Percentiles rank a stretch among this genome's conserved stretches.
phyloP scores from a whole-genome alignment of 2,797 vertebrate species.

The Loris lydekkerianus region DNA sequence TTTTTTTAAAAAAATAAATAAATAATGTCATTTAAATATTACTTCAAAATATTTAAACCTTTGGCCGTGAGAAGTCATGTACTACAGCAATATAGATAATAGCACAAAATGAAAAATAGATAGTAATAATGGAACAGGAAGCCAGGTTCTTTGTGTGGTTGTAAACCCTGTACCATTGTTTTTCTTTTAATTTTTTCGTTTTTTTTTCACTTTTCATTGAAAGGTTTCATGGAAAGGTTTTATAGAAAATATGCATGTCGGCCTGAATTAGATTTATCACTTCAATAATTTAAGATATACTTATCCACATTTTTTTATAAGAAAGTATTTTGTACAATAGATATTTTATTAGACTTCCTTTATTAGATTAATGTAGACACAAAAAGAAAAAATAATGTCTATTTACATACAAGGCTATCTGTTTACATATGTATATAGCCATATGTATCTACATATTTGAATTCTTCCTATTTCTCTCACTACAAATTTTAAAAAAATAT shows the following conservation, averaged over 20 bases:
- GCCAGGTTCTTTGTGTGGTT: neutral
- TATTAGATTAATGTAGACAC: neutral
- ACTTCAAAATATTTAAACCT: neutral
- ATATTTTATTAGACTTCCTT: neutral
- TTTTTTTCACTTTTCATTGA: neutral
- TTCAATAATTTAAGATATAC: neutral
- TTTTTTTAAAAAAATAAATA: too few relatives aligned
- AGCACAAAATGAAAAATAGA: neutral
- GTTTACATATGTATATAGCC: neutral
- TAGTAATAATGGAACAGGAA: neutral
- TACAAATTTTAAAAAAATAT: constrained; percentile 46
- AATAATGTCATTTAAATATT: neutral
- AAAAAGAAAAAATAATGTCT: neutral
- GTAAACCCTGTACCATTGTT: neutral
- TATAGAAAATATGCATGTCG: neutral
- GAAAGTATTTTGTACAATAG: neutral
- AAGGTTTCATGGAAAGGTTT: neutral
- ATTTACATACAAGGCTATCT: neutral
- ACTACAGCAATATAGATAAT: neutral
- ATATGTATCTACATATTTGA: neutral
- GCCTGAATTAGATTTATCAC: neutral
- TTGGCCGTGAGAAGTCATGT: neutral
- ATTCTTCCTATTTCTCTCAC: neutral
- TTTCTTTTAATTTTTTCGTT: neutral
- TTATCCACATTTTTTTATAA: neutral